Percentiles rank a stretch among this genome's conserved stretches.
Conservation (phyloP, 2,797 vertebrate genomes). For the Odontamblyopus lacepedii region DNA sequence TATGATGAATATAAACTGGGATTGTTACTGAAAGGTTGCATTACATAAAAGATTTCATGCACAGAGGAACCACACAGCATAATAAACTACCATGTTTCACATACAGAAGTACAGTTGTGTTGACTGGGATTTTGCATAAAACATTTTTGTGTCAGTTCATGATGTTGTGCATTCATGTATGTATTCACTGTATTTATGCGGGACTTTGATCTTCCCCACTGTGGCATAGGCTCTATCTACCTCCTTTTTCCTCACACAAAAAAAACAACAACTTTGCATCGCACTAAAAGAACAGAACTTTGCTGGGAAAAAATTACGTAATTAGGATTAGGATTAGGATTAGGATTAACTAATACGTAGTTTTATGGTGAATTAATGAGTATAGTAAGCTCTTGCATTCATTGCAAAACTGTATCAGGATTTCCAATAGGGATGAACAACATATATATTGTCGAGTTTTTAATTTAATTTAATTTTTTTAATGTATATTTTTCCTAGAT, state of each 20-base stretch:
- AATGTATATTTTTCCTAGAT: too few relatives aligned
- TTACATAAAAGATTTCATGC: conserved; percentile 17
- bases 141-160: neutral
- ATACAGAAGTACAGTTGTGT: neutral
- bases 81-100: conserved; percentile 19
- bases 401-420: too few relatives aligned
- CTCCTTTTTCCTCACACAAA: neutral
- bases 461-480: too few relatives aligned
- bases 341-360: too few relatives aligned
- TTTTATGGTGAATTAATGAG: too few relatives aligned
- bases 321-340: too few relatives aligned
- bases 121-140: neutral
- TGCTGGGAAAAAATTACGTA: too few relatives aligned
- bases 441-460: too few relatives aligned
- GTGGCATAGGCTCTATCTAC: neutral
- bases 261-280: too few relatives aligned
- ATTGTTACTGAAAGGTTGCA: conserved; percentile 13
- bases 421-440: too few relatives aligned
- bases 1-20: conserved; percentile 12
- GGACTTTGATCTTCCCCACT: neutral
- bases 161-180: neutral
- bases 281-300: too few relatives aligned
- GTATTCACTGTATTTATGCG: neutral
- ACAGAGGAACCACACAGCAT: conserved; percentile 13
- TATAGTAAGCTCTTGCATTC: too few relatives aligned